Evolutionary conservation across 2,113 vertebrate genomes (phyloP), one percentile per base, ranked within the genome.

Genomic region (Todiramphus saurophagus): DNA sequence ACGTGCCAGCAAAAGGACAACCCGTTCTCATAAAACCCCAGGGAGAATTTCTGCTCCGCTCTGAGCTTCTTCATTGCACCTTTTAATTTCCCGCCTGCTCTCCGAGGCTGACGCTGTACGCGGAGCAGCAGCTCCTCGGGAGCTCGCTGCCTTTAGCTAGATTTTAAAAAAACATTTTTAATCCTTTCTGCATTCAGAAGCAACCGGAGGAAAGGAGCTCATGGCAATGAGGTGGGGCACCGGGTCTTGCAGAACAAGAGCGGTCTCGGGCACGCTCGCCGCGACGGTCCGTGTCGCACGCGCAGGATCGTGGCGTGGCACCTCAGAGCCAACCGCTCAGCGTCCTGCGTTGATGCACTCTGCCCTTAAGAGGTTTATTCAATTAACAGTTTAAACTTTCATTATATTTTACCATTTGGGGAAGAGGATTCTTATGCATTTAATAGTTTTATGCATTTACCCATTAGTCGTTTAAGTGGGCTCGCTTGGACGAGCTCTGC

Each of bases 321-420:
- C 83, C 73, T 55, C 17, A 3, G 18, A 0, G 46, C 33, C 12
- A 48, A 18, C 53, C 6, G 51, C 30, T 31, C 37, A 89, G 21
- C 90, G 14, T 68, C 84, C 79, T 19, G 2, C 24, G 3, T 82
- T 84, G 73, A 63, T 90, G 73, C 69, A 31, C 90, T 94, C 97
- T 95, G 91, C 39, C 96, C 84, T 96, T 96, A 98, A 97, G 97
- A 97, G 95, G 95, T 97, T 98, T 97, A 98, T 98, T 98, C 96
- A 97, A 98, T 98, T 98, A 98, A 96, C 97, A 94, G 58, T 97
- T 98, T 97, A 97, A 95, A 97, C 95, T 97, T 97, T 94, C 97
- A 90, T 98, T 96, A 77, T 97, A 90, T 97, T 97, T 98, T 91
- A 53, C 95, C 92, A 37, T 97, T 97, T 72, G 92, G 81, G 24